Conservation (phyloP, 2,888 invertebrate species). For the Anthrax anthrax region DNA sequence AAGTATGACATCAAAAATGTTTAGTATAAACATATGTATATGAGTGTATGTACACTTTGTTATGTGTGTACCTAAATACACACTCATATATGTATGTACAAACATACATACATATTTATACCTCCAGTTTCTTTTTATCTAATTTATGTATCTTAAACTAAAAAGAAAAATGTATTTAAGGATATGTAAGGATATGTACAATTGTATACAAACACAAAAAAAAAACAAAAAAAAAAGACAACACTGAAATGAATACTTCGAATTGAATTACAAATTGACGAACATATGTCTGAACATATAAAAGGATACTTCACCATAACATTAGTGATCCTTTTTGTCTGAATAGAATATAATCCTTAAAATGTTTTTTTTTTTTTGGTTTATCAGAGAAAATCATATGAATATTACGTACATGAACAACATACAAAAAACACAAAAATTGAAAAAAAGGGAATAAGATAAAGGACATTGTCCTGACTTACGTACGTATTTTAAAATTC, state of each 20-base stretch:
- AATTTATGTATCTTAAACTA: constrained; percentile 6
- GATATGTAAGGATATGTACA: too few relatives aligned
- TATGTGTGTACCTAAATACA: too few relatives aligned
- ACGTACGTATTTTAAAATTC: background rate
- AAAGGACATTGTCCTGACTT: background rate
- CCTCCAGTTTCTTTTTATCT: background rate
- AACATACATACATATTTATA: too few relatives aligned
- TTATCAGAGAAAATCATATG: too few relatives aligned
- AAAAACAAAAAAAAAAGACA: too few relatives aligned
- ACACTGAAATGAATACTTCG: background rate
- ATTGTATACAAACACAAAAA: too few relatives aligned
- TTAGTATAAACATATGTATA: too few relatives aligned
- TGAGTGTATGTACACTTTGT: too few relatives aligned
- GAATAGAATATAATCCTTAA: background rate
- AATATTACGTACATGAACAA: too few relatives aligned
- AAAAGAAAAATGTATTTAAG: constrained; percentile 5
- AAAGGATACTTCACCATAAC: constrained; percentile 5
- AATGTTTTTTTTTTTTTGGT: background rate
- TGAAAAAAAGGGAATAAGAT: background rate
- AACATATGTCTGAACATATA: constrained; percentile 10
- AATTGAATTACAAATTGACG: constrained; percentile 12
- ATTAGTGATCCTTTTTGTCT: background rate
- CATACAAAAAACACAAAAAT: too few relatives aligned
- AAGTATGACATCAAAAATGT: too few relatives aligned
- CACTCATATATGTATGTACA: too few relatives aligned